Evolutionary conservation across 2,797 vertebrate genomes (phyloP), one percentile per base, ranked within the genome.

Genomic region (Anguilla pacifica): DNA sequence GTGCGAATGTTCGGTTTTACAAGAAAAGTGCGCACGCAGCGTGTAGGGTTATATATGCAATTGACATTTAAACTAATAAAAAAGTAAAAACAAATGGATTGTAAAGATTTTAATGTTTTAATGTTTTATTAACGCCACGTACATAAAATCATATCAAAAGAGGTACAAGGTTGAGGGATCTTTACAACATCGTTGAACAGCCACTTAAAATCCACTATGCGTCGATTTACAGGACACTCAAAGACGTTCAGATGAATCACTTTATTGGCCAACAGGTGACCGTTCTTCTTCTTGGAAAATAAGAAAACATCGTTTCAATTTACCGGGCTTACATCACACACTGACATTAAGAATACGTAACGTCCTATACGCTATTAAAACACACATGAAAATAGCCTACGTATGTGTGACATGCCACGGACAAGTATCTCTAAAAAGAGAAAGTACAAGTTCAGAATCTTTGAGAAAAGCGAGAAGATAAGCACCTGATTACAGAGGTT

Each of bases 61-160:
- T 25, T 53, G 39, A 51, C 28, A 84, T 64, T 57, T 83, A 51
- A 70, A 84, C 28, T 57, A n/a, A 39, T 82, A 51, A 83, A 87
- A 31, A 3, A 61, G n/a, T 15, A 87, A n/a, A 83, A 86, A 89
- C 59, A 72, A 89, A 55, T 28, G 77, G 85, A 89, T 87, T 19
- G 46, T 51, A 28, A 61, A 25, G 35, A 83, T 90, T n/a, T n/a
- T n/a, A n/a, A 39, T 2, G 92, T 94, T 94, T 84, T 90, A 88
- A 90, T 89, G 87, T 96, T 90, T 96, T 97, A 96, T 96, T 97
- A 95, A 94, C 94, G 93, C 90, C 96, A 97, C 94, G 91, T 96
- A 97, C 96, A 96, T 94, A 95, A 96, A 97, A 96, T 95, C 83
- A 96, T 96, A 96, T 96, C 88, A 96, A 96, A 96, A 95, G 94